These are phyloP conservation scores for Leucoma salicis DNA, from an alignment of 2,888 invertebrate species.

Conservation along the genomic window DNA sequence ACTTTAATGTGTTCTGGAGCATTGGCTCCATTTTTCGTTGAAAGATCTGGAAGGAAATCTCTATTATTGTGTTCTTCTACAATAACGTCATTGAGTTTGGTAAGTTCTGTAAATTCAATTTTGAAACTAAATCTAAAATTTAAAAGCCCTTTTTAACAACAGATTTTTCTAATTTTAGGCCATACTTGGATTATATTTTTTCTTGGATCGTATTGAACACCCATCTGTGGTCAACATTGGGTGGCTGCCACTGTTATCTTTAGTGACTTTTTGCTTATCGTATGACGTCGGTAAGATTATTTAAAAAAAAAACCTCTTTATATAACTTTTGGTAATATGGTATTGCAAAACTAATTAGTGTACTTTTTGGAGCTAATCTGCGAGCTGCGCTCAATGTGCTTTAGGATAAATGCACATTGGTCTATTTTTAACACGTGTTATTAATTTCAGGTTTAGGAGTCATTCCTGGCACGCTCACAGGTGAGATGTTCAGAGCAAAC, in stretches of 20 bases:
- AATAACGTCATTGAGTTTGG: slow-evolving; percentile 1
- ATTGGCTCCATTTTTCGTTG: slow-evolving; percentile 29
- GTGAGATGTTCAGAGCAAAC: slow-evolving; percentile 35
- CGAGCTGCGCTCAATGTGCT: too few species aligned
- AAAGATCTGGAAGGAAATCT: slow-evolving; percentile 30
- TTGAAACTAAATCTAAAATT: too few species aligned
- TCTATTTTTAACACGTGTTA: too few species aligned
- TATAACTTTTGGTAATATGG: too few species aligned
- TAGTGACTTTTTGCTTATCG: slow-evolving; percentile 44
- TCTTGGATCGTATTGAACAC: slow-evolving; percentile 26
- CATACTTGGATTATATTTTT: slow-evolving; percentile 27
- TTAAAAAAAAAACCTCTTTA: too few species aligned
- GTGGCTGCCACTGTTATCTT: slow-evolving; percentile 44
- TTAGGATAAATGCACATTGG: too few species aligned
- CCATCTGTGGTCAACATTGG: slow-evolving; percentile 22
- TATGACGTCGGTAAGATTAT: slow-evolving; percentile 40
- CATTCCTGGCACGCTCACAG: slow-evolving; percentile 17
- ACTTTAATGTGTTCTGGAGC: background rate
- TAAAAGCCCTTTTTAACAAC: background rate
- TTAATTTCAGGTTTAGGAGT: slow-evolving; percentile 4
- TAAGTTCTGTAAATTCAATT: background rate
- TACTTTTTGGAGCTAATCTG: too few species aligned
- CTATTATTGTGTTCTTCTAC: background rate
- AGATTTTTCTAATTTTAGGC: slow-evolving; percentile 11
- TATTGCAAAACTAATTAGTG: too few species aligned